Conservation (phyloP, 2,888 invertebrate species). For the Cactoblastis cactorum region DNA sequence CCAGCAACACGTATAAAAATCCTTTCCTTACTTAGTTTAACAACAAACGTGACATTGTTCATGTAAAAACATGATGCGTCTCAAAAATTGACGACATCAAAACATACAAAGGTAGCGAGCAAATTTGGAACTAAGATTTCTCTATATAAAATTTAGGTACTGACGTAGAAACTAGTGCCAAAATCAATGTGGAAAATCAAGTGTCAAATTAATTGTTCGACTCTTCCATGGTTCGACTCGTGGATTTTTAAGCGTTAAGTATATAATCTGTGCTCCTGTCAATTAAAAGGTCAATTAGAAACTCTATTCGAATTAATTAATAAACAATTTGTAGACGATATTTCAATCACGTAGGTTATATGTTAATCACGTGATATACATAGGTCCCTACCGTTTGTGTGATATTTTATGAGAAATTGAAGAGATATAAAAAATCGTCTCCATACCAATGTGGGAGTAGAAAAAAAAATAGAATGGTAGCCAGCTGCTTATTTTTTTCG, state of each 20-base stretch:
- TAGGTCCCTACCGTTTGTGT: too few relatives aligned
- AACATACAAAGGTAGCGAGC: constrained; percentile 5
- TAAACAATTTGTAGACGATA: constrained; percentile 1
- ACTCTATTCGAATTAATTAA: not conserved
- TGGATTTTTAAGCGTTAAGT: not conserved
- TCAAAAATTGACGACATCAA: constrained; percentile 17
- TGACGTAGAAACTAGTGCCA: not conserved
- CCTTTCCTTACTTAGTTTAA: not conserved
- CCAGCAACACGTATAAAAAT: too few relatives aligned
- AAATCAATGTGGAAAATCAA: not conserved
- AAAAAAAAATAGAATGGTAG: not conserved
- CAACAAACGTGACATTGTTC: not conserved
- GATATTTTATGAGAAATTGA: too few relatives aligned
- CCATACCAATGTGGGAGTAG: too few relatives aligned
- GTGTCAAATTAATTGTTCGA: not conserved
- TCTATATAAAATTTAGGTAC: not conserved
- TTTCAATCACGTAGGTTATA: not conserved
- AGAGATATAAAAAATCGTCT: too few relatives aligned
- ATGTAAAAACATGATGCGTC: constrained; percentile 14
- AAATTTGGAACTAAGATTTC: not conserved
- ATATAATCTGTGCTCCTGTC: not conserved
- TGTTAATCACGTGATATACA: not conserved
- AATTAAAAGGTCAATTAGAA: not conserved
- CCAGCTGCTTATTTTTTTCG: not conserved
- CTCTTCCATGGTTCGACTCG: not conserved